phyloP scores from a whole-genome alignment of 1,140 invertebrate species.

The Drosophila cardini region DNA sequence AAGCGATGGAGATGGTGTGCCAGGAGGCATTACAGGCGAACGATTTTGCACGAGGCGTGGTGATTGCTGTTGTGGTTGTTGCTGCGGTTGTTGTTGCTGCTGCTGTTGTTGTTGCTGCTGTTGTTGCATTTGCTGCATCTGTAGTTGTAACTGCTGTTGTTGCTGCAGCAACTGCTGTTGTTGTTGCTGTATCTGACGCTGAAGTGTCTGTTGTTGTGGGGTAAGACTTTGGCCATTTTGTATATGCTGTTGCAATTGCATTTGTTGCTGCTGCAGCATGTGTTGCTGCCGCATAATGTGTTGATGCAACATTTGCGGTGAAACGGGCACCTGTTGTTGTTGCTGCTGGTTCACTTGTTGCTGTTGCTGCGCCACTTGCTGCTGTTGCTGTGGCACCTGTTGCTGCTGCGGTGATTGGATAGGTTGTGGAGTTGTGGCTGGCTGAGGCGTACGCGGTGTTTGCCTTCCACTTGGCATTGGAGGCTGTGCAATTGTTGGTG shows the following conservation, averaged over 20 bases:
- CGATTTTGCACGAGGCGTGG: constrained; percentile 84
- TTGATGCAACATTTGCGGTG: constrained; percentile 79
- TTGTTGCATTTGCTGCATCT: constrained; percentile 83
- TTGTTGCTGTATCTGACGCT: constrained; percentile 63
- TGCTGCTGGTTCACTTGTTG: constrained; percentile 61
- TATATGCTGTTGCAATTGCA: constrained; percentile 83
- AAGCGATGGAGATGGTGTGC: constrained; percentile 64
- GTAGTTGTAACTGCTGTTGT: constrained; percentile 74
- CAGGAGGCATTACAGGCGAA: constrained; percentile 71
- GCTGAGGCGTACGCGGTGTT: constrained; percentile 72
- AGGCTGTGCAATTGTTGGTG: constrained; percentile 55
- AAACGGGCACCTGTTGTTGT: constrained; percentile 67
- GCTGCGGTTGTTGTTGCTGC: constrained; percentile 60
- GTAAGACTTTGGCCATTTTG: constrained; percentile 73
- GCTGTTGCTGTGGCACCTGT: constrained; percentile 41
- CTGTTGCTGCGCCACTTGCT: constrained; percentile 47
- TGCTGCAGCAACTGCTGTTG: constrained; percentile 70
- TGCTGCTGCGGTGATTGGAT: constrained; percentile 70
- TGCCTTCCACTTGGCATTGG: constrained; percentile 56
- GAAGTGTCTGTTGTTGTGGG: constrained; percentile 72
- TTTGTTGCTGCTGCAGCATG: constrained; percentile 74
- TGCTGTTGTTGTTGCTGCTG: constrained; percentile 65
- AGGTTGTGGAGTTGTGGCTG: constrained; percentile 67
- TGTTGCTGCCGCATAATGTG: constrained; percentile 75
- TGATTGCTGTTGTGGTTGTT: constrained; percentile 77